A percentile compares a stretch with the other conserved stretches of the same genome.
phyloP scores from a whole-genome alignment of 2,888 invertebrate genomes.

The Anticlea derivata region DNA sequence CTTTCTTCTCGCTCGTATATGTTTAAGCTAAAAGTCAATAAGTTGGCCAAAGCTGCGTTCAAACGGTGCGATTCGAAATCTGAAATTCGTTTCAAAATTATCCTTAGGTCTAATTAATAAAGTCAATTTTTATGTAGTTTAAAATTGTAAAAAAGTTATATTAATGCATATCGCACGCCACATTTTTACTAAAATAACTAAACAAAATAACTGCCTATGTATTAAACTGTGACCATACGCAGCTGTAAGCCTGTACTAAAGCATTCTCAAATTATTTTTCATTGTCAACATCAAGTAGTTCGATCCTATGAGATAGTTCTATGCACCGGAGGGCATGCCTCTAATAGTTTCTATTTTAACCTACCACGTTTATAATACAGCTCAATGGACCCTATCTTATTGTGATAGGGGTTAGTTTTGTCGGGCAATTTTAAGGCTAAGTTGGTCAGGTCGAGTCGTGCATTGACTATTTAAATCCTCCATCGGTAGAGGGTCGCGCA shows the following conservation, averaged over 20 bases:
- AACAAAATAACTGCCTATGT: too few relatives aligned
- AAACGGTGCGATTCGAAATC: too few relatives aligned
- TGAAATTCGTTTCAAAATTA: too few relatives aligned
- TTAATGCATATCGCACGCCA: too few relatives aligned
- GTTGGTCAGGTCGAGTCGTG: conserved; percentile 68
- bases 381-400: conserved; percentile 33
- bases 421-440: conserved; percentile 25
- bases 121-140: too few relatives aligned
- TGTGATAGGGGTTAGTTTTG: conserved; percentile 39
- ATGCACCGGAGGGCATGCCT: conserved; percentile 65
- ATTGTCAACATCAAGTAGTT: conserved; percentile 66
- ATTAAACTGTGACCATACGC: neutral
- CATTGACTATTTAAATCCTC: conserved; percentile 70
- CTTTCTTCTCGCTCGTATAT: too few relatives aligned
- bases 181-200: too few relatives aligned
- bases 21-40: too few relatives aligned
- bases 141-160: too few relatives aligned
- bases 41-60: too few relatives aligned
- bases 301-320: conserved; percentile 65
- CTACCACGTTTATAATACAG: conserved; percentile 43
- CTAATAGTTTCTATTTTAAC: conserved; percentile 67
- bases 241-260: conserved; percentile 2
- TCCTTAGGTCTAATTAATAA: too few relatives aligned
- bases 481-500: conserved; percentile 69
- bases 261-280: conserved; percentile 55